A percentile compares a stretch with the other conserved stretches of the same genome.
phyloP scores from a whole-genome alignment of 2,888 invertebrate species.

The Terebella lapidaria region DNA sequence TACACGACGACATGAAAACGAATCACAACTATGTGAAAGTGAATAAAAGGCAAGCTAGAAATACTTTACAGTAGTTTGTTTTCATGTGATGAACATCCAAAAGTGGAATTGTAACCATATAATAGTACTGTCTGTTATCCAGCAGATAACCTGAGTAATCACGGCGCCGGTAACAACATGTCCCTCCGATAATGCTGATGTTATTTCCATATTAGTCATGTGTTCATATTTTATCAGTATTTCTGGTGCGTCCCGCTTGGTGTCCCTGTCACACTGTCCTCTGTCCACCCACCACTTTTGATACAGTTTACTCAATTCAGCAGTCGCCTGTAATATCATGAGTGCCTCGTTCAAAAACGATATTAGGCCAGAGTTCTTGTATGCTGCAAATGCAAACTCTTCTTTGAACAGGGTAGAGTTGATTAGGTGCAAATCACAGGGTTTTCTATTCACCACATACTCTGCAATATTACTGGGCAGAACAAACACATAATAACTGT shows the following conservation, averaged over 20 bases:
- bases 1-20: no score
- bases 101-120: no score
- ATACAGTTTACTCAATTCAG: constrained; percentile 8
- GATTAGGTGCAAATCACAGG: constrained; percentile 11
- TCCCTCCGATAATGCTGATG: no score
- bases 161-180: no score
- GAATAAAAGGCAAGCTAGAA: no score
- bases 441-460: constrained; percentile 7
- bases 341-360: constrained; percentile 10
- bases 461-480: constrained; percentile 13
- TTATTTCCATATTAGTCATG: no score
- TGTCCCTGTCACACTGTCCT: constrained; percentile 6
- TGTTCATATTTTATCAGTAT: no score
- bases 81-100: no score
- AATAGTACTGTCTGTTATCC: no score
- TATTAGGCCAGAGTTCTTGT: constrained; percentile 7
- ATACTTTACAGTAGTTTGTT: no score
- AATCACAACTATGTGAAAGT: no score
- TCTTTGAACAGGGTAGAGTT: constrained; percentile 7
- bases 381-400: constrained; percentile 11
- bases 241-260: not conserved
- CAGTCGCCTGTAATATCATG: constrained; percentile 1
- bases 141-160: no score
- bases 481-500: constrained; percentile 11
- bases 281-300: constrained; percentile 14